These are phyloP conservation scores for Kradibia gibbosae DNA, from an alignment of 1,140 invertebrate species.

Conservation along the genomic window DNA sequence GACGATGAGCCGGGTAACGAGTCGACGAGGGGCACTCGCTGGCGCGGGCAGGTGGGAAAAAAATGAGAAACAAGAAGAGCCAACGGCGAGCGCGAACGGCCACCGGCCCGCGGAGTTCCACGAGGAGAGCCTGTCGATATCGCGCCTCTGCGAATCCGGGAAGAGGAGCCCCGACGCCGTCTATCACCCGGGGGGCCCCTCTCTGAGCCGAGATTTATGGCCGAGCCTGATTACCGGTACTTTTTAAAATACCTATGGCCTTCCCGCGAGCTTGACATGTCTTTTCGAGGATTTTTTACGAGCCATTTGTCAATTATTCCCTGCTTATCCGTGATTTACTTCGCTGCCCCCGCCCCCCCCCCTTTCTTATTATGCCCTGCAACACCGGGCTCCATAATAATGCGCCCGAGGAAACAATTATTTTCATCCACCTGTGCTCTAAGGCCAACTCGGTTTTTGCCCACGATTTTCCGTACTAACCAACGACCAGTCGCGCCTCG, in stretches of 20 bases:
- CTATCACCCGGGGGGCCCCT: neutral
- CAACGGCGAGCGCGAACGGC: neutral
- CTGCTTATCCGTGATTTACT: no score
- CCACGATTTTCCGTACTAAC: no score
- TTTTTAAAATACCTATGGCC: neutral
- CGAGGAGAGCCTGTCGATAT: constrained; percentile 44
- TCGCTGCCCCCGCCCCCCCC: no score
- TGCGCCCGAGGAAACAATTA: no score
- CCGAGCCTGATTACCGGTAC: neutral
- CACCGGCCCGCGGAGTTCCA: constrained; percentile 7
- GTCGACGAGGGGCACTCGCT: no score
- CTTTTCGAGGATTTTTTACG: neutral
- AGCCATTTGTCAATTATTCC: neutral
- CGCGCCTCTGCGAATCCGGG: constrained; percentile 29
- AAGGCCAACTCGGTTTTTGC: no score
- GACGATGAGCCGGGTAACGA: constrained; percentile 38
- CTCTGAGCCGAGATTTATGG: constrained; percentile 36
- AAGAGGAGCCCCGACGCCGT: neutral
- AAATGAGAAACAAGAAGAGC: neutral
- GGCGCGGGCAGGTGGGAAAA: neutral
- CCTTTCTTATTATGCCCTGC: neutral
- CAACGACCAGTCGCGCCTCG: no score
- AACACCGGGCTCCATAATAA: no score
- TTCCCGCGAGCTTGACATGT: neutral
- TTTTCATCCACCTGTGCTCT: no score